phyloP scores from a whole-genome alignment of 2,797 vertebrate genomes.

The Enoplosus armatus region DNA sequence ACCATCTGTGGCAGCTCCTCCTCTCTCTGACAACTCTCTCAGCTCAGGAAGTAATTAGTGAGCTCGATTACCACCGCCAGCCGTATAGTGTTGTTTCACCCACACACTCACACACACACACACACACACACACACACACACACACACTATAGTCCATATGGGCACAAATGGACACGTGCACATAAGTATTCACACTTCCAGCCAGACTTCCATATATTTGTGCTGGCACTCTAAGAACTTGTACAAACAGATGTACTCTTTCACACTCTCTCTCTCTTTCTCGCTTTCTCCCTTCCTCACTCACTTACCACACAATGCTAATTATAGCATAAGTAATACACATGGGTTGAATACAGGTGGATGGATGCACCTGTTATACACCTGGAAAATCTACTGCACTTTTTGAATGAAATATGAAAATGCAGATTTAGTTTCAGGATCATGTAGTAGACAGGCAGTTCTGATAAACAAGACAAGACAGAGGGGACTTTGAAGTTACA shows the following conservation, averaged over 20 bases:
- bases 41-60: slow-evolving; percentile 83
- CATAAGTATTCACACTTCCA: slow-evolving; percentile 40
- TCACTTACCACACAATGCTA: not conserved
- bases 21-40: slow-evolving; percentile 81
- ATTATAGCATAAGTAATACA: not conserved
- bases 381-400: not conserved
- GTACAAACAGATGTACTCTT: slow-evolving; percentile 42
- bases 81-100: slow-evolving; percentile 57
- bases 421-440: slow-evolving; percentile 24
- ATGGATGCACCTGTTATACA: not conserved
- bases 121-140: not conserved
- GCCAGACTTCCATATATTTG: slow-evolving; percentile 38
- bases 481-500: slow-evolving; percentile 53
- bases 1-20: slow-evolving; percentile 84
- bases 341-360: not conserved
- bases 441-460: slow-evolving; percentile 6
- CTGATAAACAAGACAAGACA: slow-evolving; percentile 22
- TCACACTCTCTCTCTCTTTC: slow-evolving; percentile 32
- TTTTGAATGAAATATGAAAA: not conserved
- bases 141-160: slow-evolving; percentile 37
- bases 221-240: slow-evolving; percentile 39
- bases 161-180: slow-evolving; percentile 33
- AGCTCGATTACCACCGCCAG: slow-evolving; percentile 74
- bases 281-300: slow-evolving; percentile 1
- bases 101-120: slow-evolving; percentile 12